These are phyloP conservation scores for Zelostemma sp. DNA, from an alignment of 1,140 invertebrate species.

Conservation along the genomic window DNA sequence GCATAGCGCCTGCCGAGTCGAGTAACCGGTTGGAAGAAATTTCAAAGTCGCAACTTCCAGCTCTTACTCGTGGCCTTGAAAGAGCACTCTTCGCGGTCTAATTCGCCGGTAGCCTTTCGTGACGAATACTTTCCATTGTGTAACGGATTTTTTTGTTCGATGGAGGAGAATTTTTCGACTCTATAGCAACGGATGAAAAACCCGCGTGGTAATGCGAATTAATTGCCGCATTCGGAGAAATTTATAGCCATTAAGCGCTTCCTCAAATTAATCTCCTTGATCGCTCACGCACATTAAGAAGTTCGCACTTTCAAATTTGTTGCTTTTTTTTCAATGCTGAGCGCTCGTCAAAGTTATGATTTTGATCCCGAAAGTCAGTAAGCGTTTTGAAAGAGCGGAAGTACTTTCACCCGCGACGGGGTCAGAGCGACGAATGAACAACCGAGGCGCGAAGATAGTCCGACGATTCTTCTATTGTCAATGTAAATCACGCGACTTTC, in stretches of 20 bases:
- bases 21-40: slow-evolving; percentile 63
- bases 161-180: not conserved
- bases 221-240: too few species aligned
- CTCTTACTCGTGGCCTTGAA: slow-evolving; percentile 67
- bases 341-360: not conserved
- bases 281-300: too few species aligned
- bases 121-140: slow-evolving; percentile 70
- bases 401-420: slow-evolving; percentile 53
- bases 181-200: not conserved
- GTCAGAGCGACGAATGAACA: slow-evolving; percentile 28
- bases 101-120: slow-evolving; percentile 65
- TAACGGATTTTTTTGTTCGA: slow-evolving; percentile 61
- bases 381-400: slow-evolving; percentile 60
- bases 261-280: too few species aligned
- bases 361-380: not conserved
- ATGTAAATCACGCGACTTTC: slow-evolving; percentile 7
- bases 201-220: too few species aligned
- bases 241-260: too few species aligned
- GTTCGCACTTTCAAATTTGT: too few species aligned
- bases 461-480: slow-evolving; percentile 16
- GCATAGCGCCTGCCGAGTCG: too few species aligned
- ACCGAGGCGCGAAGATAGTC: slow-evolving; percentile 15
- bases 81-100: slow-evolving; percentile 66
- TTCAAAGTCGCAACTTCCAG: slow-evolving; percentile 51
- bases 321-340: too few species aligned